phyloP scores from a whole-genome alignment of 2,888 invertebrate genomes.

The Tryphoninae sp. region DNA sequence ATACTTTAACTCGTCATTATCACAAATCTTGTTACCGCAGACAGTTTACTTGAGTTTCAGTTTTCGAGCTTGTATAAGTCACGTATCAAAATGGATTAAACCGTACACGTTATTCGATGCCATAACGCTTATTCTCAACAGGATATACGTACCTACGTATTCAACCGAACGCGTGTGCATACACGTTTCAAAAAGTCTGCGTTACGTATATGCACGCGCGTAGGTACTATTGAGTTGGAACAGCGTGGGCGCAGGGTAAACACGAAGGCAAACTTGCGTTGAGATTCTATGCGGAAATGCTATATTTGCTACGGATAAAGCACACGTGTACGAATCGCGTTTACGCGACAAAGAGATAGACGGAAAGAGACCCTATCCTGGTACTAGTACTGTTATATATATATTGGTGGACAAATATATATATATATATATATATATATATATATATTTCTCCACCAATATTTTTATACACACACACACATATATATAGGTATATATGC shows the following conservation, averaged over 20 bases:
- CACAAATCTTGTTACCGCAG: too few relatives aligned
- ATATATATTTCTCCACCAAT: neutral
- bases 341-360: neutral
- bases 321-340: constrained; percentile 25
- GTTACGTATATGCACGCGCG: constrained; percentile 9
- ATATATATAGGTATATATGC: too few relatives aligned
- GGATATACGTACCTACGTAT: neutral
- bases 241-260: constrained; percentile 45
- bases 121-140: neutral
- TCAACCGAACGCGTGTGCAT: neutral
- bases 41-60: too few relatives aligned
- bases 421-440: neutral
- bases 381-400: neutral
- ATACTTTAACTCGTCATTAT: too few relatives aligned
- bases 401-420: neutral
- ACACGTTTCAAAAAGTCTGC: constrained; percentile 2
- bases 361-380: neutral
- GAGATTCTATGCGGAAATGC: constrained; percentile 54
- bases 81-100: neutral
- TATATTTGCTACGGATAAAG: constrained; percentile 60
- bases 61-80: neutral
- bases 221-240: constrained; percentile 8
- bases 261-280: constrained; percentile 44
- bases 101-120: constrained; percentile 7
- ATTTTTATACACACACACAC: too few relatives aligned